phyloP scores from a whole-genome alignment of 1,140 invertebrate species.

The Nasonia longicornis region DNA sequence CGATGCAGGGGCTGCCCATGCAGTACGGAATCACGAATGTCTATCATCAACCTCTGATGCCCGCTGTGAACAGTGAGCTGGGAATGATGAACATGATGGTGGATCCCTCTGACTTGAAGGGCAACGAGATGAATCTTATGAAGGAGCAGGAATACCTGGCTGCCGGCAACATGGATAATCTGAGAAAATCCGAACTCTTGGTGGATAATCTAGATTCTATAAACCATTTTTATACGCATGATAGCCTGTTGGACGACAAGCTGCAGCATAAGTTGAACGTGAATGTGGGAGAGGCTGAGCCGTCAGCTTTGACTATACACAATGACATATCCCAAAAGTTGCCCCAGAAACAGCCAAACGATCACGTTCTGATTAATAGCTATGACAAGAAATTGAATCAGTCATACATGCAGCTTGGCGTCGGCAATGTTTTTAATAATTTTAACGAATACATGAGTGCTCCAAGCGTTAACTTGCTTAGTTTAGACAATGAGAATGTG shows the following conservation, averaged over 20 bases:
- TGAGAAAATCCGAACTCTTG: slow-evolving; percentile 44
- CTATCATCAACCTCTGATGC: slow-evolving; percentile 25
- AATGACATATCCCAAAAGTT: slow-evolving; percentile 61
- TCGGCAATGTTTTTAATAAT: slow-evolving; percentile 75
- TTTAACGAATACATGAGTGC: slow-evolving; percentile 74
- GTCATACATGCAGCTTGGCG: slow-evolving; percentile 67
- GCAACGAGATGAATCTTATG: slow-evolving; percentile 22
- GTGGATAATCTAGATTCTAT: slow-evolving; percentile 52
- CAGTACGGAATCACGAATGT: slow-evolving; percentile 35
- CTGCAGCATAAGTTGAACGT: slow-evolving; percentile 52
- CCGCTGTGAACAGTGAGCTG: slow-evolving; percentile 28
- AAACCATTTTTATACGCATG: slow-evolving; percentile 58
- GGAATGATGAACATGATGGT: slow-evolving; percentile 21
- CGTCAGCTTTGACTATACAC: slow-evolving; percentile 51
- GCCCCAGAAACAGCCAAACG: slow-evolving; percentile 59
- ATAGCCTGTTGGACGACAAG: slow-evolving; percentile 50
- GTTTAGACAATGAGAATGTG: slow-evolving; percentile 43
- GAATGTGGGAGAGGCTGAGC: slow-evolving; percentile 51
- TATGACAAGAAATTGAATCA: slow-evolving; percentile 66
- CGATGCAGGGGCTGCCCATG: slow-evolving; percentile 19
- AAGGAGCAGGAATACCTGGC: slow-evolving; percentile 30
- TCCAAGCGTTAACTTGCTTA: slow-evolving; percentile 57
- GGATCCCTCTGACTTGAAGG: slow-evolving; percentile 6
- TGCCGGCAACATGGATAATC: slow-evolving; percentile 31
- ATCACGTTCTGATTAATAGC: slow-evolving; percentile 57